Base-by-base conservation (phyloP, 2,888 invertebrate genomes). In the Melanostoma scalare region DNA sequence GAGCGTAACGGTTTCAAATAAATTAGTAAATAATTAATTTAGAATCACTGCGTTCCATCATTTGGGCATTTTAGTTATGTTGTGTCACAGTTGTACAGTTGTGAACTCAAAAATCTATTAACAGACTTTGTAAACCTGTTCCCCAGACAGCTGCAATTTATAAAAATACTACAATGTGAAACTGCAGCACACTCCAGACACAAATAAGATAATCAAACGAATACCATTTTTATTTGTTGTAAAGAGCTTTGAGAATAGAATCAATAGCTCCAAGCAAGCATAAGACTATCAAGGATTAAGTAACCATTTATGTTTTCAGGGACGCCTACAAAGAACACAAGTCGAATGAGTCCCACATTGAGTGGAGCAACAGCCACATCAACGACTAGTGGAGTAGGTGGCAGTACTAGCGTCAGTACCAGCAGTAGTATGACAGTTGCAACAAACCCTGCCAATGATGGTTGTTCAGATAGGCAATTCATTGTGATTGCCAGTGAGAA, bases 401-500 rank as follows among this genome's bases (percentile, higher is more conserved):
- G 87, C 56, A 87, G 87, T 42, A 86, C 86, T 53, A 86, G 86
- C 58, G 86, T 87, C 53, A 91, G 92, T 89, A 87, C 88, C 46
- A 89, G 92, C 91, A 88, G 90, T 89, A 87, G 90, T 86, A 88
- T 90, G 85, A 79, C 79, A 75, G 84, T 79, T 67, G 71, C 71
- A 71, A 75, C 84, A 74, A 84, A 84, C 61, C 79, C 79, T 75
- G 65, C 65, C 68, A 82, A 78, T 52, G 91, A 91, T 86, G 89
- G 89, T 85, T 89, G 92, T 88, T 94, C 94, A 88, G 98, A 98
- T 92, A 93, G 96, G 86, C 98, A 98, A 93, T 98, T 96, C 92
- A 96, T 96, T 86, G 97, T 98, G 68, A 94, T 99, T 87, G 96
- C 96, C 85, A 98, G 98, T 78, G 98, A 99, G 92, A 98, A 98